A percentile compares a stretch with the other conserved stretches of the same genome.
These are phyloP conservation scores for Gymnarchus niloticus DNA, from an alignment of 2,113 vertebrate species.

Conservation along the genomic window DNA sequence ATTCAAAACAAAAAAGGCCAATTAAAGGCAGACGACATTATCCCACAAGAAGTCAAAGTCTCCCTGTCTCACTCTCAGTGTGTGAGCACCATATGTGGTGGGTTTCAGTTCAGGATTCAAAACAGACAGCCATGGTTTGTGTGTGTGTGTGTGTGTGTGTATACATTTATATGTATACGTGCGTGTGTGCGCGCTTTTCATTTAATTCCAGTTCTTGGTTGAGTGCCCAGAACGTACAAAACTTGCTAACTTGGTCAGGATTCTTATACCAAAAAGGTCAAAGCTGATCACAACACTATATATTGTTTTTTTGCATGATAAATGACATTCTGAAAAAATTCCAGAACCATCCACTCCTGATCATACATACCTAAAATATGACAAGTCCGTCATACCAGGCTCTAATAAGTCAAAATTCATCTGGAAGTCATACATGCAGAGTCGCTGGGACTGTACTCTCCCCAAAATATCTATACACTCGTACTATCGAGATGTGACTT, in stretches of 20 bases:
- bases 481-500: not conserved
- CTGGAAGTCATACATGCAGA: not conserved
- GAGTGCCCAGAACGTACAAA: not conserved
- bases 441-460: not conserved
- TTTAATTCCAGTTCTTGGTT: not conserved
- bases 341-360: not conserved
- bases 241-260: not conserved
- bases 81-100: not conserved
- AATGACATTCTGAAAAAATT: not conserved
- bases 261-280: not conserved
- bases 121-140: not conserved
- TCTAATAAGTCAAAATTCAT: not conserved
- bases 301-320: not conserved
- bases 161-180: not conserved
- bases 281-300: not conserved
- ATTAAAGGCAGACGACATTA: not conserved
- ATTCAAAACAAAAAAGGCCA: not conserved
- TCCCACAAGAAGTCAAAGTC: not conserved
- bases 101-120: not conserved
- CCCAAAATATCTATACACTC: not conserved
- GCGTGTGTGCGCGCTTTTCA: not conserved
- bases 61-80: not conserved
- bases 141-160: too few relatives aligned
- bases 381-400: not conserved
- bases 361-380: not conserved